Conservation (phyloP, 1,140 invertebrate genomes). For the Coptotermes formosanus region DNA sequence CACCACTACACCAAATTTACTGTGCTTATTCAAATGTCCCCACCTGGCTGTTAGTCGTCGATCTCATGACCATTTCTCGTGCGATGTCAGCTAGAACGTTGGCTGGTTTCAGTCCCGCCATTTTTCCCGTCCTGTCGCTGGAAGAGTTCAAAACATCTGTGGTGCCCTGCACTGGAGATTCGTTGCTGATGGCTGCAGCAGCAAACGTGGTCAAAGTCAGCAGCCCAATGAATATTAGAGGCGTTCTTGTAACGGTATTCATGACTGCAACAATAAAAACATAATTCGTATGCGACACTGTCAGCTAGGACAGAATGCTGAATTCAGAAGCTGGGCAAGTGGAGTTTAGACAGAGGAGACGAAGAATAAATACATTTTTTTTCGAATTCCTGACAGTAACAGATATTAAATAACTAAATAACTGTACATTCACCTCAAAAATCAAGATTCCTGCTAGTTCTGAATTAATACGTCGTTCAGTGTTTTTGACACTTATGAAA, state of each 20-base stretch:
- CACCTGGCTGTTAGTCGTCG: constrained; percentile 62
- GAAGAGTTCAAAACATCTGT: not conserved
- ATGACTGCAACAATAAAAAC: not conserved
- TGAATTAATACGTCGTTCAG: too few relatives aligned
- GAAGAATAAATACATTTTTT: too few relatives aligned
- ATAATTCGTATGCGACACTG: not conserved
- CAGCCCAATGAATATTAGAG: not conserved
- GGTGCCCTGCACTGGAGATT: not conserved
- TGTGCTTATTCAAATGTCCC: not conserved
- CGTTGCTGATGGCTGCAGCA: constrained; percentile 39
- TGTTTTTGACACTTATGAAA: too few relatives aligned
- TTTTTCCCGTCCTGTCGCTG: not conserved
- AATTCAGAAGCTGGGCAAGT: too few relatives aligned
- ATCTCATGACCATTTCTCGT: constrained; percentile 63
- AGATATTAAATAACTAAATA: too few relatives aligned
- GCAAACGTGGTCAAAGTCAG: constrained; percentile 47
- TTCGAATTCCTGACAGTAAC: too few relatives aligned
- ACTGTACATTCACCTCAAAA: too few relatives aligned
- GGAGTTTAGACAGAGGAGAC: too few relatives aligned
- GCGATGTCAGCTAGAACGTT: constrained; percentile 59
- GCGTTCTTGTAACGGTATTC: not conserved
- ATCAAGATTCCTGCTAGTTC: too few relatives aligned
- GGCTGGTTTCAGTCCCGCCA: not conserved
- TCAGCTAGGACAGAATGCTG: too few relatives aligned
- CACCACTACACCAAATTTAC: too few relatives aligned